Percentiles rank a stretch among this genome's conserved stretches.
Conservation (phyloP, 2,113 vertebrate genomes). For the Marmota flaviventris region DNA sequence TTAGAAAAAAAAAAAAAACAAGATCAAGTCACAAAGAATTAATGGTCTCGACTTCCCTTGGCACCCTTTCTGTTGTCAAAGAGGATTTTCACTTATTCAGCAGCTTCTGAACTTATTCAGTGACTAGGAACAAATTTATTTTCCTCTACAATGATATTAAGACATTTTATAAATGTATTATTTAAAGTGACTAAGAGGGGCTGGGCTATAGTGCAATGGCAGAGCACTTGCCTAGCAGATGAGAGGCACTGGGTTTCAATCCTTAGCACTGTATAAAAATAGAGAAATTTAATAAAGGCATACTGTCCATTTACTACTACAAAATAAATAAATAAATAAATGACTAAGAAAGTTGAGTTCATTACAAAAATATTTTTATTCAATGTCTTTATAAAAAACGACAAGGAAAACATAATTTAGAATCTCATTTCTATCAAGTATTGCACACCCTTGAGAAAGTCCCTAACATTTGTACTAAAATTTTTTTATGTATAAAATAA, state of each 20-base stretch:
- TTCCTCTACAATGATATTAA: conserved; percentile 1
- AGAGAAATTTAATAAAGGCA: too few relatives aligned
- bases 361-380: conserved; percentile 40
- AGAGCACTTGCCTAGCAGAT: too few relatives aligned
- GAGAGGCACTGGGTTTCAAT: too few relatives aligned
- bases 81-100: not conserved
- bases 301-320: too few relatives aligned
- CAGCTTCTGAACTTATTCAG: not conserved
- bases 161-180: not conserved
- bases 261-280: too few relatives aligned
- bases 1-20: not conserved
- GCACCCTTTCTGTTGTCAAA: not conserved
- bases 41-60: not conserved
- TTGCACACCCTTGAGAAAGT: not conserved
- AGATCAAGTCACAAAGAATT: conserved; percentile 23
- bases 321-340: not conserved
- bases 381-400: not conserved
- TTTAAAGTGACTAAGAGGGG: not conserved
- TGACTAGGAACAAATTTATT: not conserved
- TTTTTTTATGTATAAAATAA: not conserved
- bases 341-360: not conserved
- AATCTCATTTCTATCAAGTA: not conserved
- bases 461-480: not conserved
- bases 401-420: not conserved
- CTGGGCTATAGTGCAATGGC: too few relatives aligned